Conservation (phyloP, 2,888 invertebrate species). For the Ophion obscuratus region DNA sequence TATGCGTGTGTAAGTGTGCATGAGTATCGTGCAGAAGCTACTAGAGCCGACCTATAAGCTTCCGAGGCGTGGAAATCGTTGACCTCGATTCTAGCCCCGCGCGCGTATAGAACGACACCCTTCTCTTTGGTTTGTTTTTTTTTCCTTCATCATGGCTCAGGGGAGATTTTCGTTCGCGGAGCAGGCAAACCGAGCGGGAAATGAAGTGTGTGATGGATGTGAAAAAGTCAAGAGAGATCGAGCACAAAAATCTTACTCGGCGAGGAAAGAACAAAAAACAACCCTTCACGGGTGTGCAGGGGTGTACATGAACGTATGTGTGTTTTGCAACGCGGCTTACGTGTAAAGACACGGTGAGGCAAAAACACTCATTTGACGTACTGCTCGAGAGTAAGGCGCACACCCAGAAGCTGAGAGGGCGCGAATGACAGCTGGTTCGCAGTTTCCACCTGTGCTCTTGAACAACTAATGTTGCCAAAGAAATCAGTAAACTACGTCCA, state of each 20-base stretch:
- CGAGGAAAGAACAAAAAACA: constrained; percentile 7
- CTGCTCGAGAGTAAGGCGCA: no score
- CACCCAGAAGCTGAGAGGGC: no score
- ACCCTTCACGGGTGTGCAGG: neutral
- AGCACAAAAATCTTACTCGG: constrained; percentile 28
- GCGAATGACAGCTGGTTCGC: no score
- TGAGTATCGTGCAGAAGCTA: constrained; percentile 52
- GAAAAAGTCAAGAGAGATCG: constrained; percentile 42
- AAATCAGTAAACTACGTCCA: no score
- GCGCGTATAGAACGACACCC: constrained; percentile 42
- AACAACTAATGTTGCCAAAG: no score
- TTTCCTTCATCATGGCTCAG: constrained; percentile 50
- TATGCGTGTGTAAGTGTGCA: constrained; percentile 10
- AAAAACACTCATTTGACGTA: no score
- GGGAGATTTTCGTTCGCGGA: constrained; percentile 39
- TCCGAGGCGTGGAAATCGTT: constrained; percentile 67
- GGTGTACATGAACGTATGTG: no score
- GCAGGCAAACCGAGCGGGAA: constrained; percentile 39
- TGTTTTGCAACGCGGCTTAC: no score
- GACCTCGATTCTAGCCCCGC: constrained; percentile 70
- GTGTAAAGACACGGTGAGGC: no score
- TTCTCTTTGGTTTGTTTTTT: constrained; percentile 18
- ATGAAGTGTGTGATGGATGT: constrained; percentile 49
- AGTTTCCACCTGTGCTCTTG: no score
- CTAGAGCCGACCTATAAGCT: constrained; percentile 47